Conservation (phyloP, 2,888 invertebrate genomes). For the Vannuccia rotundouncinata region DNA sequence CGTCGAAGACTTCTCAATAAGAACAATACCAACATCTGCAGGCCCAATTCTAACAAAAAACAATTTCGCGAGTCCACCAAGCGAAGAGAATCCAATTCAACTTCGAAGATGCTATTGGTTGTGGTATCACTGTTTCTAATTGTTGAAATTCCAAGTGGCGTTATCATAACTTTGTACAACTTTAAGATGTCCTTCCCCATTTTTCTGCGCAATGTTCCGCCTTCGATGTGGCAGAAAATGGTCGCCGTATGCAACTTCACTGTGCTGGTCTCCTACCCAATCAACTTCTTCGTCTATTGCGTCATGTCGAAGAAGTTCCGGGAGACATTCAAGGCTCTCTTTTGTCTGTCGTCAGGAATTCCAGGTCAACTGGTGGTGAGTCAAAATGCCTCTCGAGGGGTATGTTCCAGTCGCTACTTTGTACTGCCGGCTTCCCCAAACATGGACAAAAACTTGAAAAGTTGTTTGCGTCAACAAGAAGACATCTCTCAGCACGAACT, state of each 20-base stretch:
- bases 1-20: slow-evolving; percentile 64
- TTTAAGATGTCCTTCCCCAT: neutral
- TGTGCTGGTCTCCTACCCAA: slow-evolving; percentile 80
- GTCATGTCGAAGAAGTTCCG: slow-evolving; percentile 89
- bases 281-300: slow-evolving; percentile 89
- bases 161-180: slow-evolving; percentile 45
- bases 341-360: slow-evolving; percentile 8
- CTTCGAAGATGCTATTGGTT: slow-evolving; percentile 57
- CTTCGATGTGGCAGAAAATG: slow-evolving; percentile 43
- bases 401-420: neutral
- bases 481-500: no score
- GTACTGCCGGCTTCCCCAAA: no score
- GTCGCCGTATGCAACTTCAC: slow-evolving; percentile 67
- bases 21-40: slow-evolving; percentile 59
- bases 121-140: slow-evolving; percentile 59
- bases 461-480: no score
- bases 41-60: slow-evolving; percentile 46
- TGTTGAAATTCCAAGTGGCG: slow-evolving; percentile 58
- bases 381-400: neutral
- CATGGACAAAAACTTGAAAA: no score
- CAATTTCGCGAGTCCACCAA: slow-evolving; percentile 46
- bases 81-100: slow-evolving; percentile 46
- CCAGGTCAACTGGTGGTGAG: neutral
- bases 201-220: neutral
- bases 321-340: slow-evolving; percentile 67